Conservation (phyloP, 2,113 vertebrate species). For the Brachyistius frenatus region DNA sequence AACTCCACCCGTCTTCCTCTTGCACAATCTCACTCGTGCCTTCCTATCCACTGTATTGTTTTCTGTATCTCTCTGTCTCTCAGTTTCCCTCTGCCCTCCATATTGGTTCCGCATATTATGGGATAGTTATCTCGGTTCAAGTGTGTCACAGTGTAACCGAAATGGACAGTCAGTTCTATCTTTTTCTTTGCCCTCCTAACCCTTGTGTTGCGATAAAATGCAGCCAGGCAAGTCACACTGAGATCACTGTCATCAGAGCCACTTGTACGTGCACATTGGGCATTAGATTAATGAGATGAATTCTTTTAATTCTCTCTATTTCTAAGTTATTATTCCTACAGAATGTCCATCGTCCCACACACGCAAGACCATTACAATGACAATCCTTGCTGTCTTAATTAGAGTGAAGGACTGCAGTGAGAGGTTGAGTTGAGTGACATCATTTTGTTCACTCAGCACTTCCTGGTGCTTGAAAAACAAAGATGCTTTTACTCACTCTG, state of each 20-base stretch:
- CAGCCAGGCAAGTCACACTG: constrained; percentile 3
- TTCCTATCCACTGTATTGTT: constrained; percentile 11
- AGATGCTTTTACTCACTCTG: constrained; percentile 50
- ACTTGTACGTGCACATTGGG: background rate
- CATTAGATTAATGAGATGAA: constrained; percentile 15
- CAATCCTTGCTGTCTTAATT: constrained; percentile 43
- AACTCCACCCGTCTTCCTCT: constrained; percentile 24
- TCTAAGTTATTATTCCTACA: background rate
- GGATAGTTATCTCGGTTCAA: constrained; percentile 69
- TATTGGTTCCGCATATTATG: constrained; percentile 59
- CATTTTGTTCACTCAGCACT: constrained; percentile 59
- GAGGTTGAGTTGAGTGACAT: constrained; percentile 49
- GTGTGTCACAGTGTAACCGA: constrained; percentile 45
- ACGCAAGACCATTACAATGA: constrained; percentile 28
- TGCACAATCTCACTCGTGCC: constrained; percentile 21
- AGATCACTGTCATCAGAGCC: constrained; percentile 11
- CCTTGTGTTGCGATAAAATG: constrained; percentile 36
- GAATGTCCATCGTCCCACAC: background rate
- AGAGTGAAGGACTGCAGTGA: constrained; percentile 38
- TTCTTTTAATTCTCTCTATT: constrained; percentile 6
- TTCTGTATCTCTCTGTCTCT: constrained; percentile 38
- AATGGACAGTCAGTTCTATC: constrained; percentile 44
- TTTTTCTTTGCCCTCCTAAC: constrained; percentile 32
- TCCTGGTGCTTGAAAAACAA: constrained; percentile 55
- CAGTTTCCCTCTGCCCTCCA: constrained; percentile 30